phyloP scores from a whole-genome alignment of 2,797 vertebrate species.

The Halcyon chelicuti region DNA sequence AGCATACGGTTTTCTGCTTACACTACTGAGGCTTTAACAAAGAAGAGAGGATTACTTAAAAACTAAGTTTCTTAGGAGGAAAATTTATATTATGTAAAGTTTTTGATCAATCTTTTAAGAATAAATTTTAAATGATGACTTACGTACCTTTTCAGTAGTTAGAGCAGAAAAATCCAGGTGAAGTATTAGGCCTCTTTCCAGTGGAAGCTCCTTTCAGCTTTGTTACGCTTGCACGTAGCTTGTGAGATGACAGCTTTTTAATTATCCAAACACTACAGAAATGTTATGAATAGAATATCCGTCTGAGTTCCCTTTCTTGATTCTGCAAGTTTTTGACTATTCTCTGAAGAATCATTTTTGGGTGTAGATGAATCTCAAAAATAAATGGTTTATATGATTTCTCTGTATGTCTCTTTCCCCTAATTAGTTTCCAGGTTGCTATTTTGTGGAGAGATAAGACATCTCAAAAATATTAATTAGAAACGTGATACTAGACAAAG shows the following conservation, averaged over 20 bases:
- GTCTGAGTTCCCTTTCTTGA: neutral
- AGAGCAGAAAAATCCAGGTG: neutral
- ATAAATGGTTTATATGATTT: rapidly evolving
- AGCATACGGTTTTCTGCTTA: neutral
- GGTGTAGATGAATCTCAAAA: neutral
- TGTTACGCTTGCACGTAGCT: neutral
- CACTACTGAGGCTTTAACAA: neutral
- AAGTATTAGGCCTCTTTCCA: neutral
- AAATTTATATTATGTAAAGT: neutral
- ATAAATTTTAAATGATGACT: rapidly evolving
- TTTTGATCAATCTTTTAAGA: neutral
- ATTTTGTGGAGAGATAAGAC: neutral
- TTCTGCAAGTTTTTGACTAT: neutral
- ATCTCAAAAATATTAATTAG: neutral
- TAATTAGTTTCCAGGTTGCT: neutral
- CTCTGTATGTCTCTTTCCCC: neutral
- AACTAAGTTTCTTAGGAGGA: neutral
- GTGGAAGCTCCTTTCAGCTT: neutral
- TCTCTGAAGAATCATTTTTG: neutral
- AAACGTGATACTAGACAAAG: neutral
- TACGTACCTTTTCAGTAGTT: rapidly evolving
- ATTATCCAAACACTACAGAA: neutral
- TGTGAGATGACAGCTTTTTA: neutral
- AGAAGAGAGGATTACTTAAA: neutral
- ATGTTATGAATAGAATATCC: neutral